Percentiles rank a stretch among this genome's conserved stretches.
Evolutionary conservation across 1,140 invertebrate genomes (phyloP).

Genomic region (Geopemphigus sp.): DNA sequence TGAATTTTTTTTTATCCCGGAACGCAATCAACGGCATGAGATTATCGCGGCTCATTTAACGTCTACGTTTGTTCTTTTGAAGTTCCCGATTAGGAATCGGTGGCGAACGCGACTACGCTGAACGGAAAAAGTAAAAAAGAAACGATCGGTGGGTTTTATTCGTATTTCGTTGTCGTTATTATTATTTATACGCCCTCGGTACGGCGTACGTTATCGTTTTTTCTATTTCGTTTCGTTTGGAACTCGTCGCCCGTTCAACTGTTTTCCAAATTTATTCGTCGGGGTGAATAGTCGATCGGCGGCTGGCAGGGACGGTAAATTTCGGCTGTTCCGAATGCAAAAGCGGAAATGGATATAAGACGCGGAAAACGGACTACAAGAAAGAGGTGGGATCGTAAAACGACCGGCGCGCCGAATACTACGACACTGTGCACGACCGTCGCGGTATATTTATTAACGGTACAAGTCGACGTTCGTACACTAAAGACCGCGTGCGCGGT

Average conservation of each 20-base stretch:
- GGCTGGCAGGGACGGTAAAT: slow-evolving; percentile 14
- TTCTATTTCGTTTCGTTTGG: not conserved
- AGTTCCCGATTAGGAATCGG: not conserved
- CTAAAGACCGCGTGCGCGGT: too few relatives aligned
- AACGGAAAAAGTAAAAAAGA: not conserved
- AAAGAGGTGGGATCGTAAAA: slow-evolving; percentile 4
- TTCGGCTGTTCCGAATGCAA: not conserved
- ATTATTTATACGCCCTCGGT: not conserved
- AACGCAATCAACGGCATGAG: not conserved
- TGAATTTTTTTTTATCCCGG: not conserved
- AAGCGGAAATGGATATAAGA: not conserved
- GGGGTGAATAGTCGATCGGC: too few relatives aligned
- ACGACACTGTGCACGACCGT: too few relatives aligned
- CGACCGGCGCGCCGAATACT: not conserved
- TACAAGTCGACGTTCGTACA: not conserved
- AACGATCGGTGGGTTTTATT: not conserved
- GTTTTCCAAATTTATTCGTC: slow-evolving; percentile 12
- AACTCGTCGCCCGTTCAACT: not conserved
- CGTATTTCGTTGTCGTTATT: not conserved
- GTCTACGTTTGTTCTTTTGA: not conserved
- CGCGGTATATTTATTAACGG: not conserved
- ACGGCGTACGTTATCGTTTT: slow-evolving; percentile 16
- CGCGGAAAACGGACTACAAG: not conserved
- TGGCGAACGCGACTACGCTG: not conserved
- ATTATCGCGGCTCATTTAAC: not conserved